Conservation (phyloP, 2,113 vertebrate species). For the Herpetotheres cachinnans region DNA sequence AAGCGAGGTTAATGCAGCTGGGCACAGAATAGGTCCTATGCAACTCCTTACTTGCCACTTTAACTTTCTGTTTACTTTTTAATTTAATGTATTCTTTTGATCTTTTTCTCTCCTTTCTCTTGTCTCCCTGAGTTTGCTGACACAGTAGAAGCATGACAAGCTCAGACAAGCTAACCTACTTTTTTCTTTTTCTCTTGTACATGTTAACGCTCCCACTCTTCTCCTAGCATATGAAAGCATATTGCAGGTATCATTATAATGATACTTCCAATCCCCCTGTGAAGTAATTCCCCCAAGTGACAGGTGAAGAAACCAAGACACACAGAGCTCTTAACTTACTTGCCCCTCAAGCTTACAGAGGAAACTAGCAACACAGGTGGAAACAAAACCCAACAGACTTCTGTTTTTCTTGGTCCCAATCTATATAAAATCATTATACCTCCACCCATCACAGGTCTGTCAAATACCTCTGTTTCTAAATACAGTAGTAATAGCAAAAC, state of each 20-base stretch:
- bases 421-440: neutral
- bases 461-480: neutral
- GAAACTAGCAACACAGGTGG: neutral
- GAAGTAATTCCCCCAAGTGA: conserved; percentile 42
- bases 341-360: neutral
- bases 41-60: conserved; percentile 7
- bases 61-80: conserved; percentile 48
- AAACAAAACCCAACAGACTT: neutral
- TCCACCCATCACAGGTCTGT: neutral
- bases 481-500: neutral
- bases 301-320: conserved; percentile 39
- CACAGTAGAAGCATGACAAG: conserved; percentile 62
- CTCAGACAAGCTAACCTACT: conserved; percentile 68
- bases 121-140: conserved; percentile 63
- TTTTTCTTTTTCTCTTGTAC: conserved; percentile 38
- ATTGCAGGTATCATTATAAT: conserved; percentile 51
- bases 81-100: conserved; percentile 69
- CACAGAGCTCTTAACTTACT: neutral
- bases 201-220: conserved; percentile 22
- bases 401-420: neutral
- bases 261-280: conserved; percentile 38
- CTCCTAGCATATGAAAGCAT: conserved; percentile 50
- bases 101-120: conserved; percentile 48
- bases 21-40: neutral
- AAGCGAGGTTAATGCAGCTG: neutral